Evolutionary conservation across 1,140 invertebrate genomes (phyloP).

Genomic region (Polypedilum vanderplanki): DNA sequence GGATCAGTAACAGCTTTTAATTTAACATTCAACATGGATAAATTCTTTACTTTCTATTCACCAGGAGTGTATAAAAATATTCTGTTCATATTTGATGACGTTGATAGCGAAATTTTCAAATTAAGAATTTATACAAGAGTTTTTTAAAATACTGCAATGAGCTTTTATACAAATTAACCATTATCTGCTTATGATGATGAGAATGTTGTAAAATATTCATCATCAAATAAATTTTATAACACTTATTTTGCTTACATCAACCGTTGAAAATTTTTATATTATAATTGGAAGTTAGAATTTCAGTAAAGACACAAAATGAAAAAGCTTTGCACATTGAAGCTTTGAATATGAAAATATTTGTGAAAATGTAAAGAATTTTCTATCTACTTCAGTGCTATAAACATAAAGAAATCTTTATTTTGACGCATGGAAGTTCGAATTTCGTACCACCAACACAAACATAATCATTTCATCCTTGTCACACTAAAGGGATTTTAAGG

Average conservation of each 20-base stretch:
- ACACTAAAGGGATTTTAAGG: neutral
- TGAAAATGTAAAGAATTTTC: neutral
- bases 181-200: neutral
- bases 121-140: neutral
- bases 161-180: neutral
- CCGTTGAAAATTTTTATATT: neutral
- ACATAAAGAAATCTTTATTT: neutral
- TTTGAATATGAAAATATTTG: neutral
- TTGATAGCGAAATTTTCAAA: neutral
- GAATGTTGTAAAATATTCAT: neutral
- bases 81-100: neutral
- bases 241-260: neutral
- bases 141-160: neutral
- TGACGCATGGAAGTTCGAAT: neutral
- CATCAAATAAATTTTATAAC: neutral
- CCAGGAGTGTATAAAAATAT: neutral
- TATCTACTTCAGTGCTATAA: neutral
- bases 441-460: neutral
- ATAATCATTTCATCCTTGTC: neutral
- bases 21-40: neutral
- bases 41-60: neutral
- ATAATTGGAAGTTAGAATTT: neutral
- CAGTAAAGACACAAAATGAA: too few relatives aligned
- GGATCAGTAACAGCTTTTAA: neutral
- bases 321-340: neutral